Conservation (phyloP, 2,888 invertebrate species). For the Cosmia pyralina region DNA sequence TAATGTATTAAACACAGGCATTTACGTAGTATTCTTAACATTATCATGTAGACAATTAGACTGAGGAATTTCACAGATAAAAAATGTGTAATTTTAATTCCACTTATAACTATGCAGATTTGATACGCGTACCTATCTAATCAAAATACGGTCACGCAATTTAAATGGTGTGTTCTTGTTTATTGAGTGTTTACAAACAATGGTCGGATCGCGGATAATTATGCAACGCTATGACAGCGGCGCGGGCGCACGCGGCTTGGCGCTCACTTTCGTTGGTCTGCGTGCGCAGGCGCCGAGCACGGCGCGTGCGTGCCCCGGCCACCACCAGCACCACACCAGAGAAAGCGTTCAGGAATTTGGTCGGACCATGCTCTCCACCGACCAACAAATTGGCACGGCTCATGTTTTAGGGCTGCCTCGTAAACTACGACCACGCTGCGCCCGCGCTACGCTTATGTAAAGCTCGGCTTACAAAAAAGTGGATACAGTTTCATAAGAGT, state of each 20-base stretch:
- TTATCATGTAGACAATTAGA: conserved; percentile 66
- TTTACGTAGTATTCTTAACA: conserved; percentile 37
- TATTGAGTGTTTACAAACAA: conserved; percentile 89
- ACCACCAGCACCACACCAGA: conserved; percentile 75
- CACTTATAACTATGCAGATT: conserved; percentile 61
- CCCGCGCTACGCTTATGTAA: conserved; percentile 18
- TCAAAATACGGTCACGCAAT: conserved; percentile 84
- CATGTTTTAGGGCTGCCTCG: conserved; percentile 64
- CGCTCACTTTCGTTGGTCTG: conserved; percentile 88
- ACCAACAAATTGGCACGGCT: conserved; percentile 67
- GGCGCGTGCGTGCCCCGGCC: conserved; percentile 64
- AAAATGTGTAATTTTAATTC: conserved; percentile 69
- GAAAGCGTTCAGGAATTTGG: conserved; percentile 90
- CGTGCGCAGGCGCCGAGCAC: conserved; percentile 67
- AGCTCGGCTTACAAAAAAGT: conserved; percentile 6
- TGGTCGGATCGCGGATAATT: conserved; percentile 86
- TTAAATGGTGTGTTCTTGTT: conserved; percentile 77
- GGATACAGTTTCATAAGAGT: conserved; percentile 12
- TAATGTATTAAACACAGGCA: conserved; percentile 32
- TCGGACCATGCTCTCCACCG: conserved; percentile 76
- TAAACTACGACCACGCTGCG: conserved; percentile 12
- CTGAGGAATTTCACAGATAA: conserved; percentile 63
- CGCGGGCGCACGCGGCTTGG: conserved; percentile 75
- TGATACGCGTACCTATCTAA: conserved; percentile 71
- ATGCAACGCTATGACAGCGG: conserved; percentile 88